Conservation (phyloP, 2,113 vertebrate species). For the Smithornis capensis region DNA sequence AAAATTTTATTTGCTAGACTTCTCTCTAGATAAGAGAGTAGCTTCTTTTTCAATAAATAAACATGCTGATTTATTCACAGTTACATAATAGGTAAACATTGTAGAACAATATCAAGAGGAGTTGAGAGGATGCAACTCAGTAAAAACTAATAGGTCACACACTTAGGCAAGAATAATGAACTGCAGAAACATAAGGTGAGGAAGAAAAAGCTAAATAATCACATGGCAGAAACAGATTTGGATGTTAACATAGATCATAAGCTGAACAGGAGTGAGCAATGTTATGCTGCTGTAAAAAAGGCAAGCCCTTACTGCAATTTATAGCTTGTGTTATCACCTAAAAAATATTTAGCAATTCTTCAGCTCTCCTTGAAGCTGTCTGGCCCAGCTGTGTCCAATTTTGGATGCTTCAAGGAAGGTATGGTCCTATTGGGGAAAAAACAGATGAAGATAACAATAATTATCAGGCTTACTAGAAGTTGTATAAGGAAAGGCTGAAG, state of each 20-base stretch:
- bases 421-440: neutral
- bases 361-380: neutral
- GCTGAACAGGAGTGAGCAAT: neutral
- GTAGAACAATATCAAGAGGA: neutral
- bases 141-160: neutral
- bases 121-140: neutral
- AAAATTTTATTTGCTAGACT: neutral
- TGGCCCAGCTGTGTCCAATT: neutral
- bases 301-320: neutral
- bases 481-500: neutral
- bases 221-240: neutral
- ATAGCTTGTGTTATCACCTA: neutral
- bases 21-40: neutral
- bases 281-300: neutral
- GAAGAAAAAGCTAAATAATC: neutral
- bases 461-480: neutral
- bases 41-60: neutral
- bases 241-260: neutral
- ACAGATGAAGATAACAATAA: neutral
- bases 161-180: neutral
- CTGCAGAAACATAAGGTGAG: neutral
- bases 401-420: neutral
- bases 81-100: neutral
- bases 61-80: neutral
- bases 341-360: neutral